Conservation (phyloP, 2,888 invertebrate genomes). For the Tryphoninae sp. region DNA sequence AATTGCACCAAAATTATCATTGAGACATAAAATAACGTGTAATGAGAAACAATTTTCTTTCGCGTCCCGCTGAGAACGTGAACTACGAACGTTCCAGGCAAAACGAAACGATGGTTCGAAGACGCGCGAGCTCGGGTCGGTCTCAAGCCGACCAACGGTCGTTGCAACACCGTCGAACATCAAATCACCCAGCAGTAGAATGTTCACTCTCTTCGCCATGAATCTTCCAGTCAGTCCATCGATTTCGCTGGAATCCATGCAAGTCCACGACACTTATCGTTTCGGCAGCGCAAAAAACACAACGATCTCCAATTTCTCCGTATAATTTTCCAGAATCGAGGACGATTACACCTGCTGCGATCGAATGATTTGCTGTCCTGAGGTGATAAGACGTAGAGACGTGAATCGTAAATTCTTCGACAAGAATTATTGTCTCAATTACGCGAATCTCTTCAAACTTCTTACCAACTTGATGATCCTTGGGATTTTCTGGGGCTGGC, state of each 20-base stretch:
- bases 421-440: slow-evolving; percentile 39
- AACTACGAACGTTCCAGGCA: slow-evolving; percentile 16
- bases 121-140: neutral
- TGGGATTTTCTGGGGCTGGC: slow-evolving; percentile 51
- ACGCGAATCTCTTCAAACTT: slow-evolving; percentile 40
- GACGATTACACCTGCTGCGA: slow-evolving; percentile 50
- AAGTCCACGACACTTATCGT: neutral
- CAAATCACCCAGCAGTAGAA: slow-evolving; percentile 34
- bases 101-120: neutral
- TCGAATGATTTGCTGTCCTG: slow-evolving; percentile 51
- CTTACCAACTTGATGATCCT: slow-evolving; percentile 35
- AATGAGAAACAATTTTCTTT: neutral
- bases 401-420: slow-evolving; percentile 29
- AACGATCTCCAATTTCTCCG: neutral
- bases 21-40: slow-evolving; percentile 7
- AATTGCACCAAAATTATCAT: slow-evolving; percentile 16
- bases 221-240: slow-evolving; percentile 44
- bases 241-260: slow-evolving; percentile 42
- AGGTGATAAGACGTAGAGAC: slow-evolving; percentile 31
- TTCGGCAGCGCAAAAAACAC: neutral
- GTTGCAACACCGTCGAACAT: neutral
- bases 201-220: slow-evolving; percentile 48
- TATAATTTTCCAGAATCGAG: slow-evolving; percentile 27
- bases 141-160: neutral
- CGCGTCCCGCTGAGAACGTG: neutral